Conservation (phyloP, 1,140 invertebrate genomes). For the Neuroterus valhalla region DNA sequence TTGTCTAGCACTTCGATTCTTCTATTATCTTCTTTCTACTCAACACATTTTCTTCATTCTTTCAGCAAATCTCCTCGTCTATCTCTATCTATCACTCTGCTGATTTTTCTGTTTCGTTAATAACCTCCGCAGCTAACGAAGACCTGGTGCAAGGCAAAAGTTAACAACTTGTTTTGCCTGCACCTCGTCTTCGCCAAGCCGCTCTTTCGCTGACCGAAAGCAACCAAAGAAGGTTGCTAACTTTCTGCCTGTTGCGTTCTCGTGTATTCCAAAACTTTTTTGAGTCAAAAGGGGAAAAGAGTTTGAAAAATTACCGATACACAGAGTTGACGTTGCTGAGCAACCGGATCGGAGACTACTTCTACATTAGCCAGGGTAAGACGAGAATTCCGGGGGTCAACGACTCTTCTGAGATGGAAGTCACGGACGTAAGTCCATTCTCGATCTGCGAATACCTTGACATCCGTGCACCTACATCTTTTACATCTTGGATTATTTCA, state of each 20-base stretch:
- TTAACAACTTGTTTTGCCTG: background rate
- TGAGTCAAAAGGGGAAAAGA: constrained; percentile 22
- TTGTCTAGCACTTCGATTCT: constrained; percentile 28
- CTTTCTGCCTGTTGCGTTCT: background rate
- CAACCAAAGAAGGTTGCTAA: background rate
- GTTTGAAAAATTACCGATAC: constrained; percentile 54
- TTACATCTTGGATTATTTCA: background rate
- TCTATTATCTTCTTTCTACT: constrained; percentile 50
- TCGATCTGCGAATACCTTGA: constrained; percentile 39
- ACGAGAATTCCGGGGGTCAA: constrained; percentile 95
- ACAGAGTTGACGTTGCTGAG: constrained; percentile 88
- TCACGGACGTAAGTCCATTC: constrained; percentile 92
- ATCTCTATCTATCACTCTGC: constrained; percentile 39
- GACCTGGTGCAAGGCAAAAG: background rate
- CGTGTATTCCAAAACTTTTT: background rate
- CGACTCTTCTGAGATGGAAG: constrained; percentile 92
- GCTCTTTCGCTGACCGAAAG: constrained; percentile 12
- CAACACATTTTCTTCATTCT: constrained; percentile 49
- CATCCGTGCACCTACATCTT: background rate
- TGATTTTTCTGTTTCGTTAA: constrained; percentile 3
- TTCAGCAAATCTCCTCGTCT: constrained; percentile 50
- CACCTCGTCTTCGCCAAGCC: background rate
- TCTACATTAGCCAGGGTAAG: constrained; percentile 92
- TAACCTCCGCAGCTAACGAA: background rate
- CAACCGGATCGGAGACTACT: constrained; percentile 90